These are phyloP conservation scores for Mercenaria mercenaria DNA, from an alignment of 1,140 invertebrate species.

Conservation along the genomic window DNA sequence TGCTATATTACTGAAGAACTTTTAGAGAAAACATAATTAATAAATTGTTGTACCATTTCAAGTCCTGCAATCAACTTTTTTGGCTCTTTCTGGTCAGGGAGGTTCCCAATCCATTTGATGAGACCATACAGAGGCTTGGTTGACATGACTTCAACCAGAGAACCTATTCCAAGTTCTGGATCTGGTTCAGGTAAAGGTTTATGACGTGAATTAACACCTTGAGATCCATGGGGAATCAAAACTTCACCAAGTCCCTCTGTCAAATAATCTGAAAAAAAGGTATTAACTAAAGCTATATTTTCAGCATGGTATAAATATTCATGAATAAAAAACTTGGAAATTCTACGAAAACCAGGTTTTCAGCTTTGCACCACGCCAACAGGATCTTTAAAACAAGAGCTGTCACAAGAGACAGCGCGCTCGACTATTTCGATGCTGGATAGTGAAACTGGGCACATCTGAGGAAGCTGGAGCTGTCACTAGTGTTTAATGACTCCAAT, in stretches of 20 bases:
- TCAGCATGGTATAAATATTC: not conserved
- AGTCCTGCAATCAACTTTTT: constrained; percentile 89
- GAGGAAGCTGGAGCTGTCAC: too few relatives aligned
- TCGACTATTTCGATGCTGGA: too few relatives aligned
- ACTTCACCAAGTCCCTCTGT: not conserved
- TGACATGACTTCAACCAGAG: constrained; percentile 86
- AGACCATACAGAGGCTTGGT: constrained; percentile 89
- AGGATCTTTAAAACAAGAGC: too few relatives aligned
- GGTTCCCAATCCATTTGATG: constrained; percentile 94
- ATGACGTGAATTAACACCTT: not conserved
- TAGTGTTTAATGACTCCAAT: too few relatives aligned
- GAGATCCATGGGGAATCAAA: not conserved
- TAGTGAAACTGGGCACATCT: too few relatives aligned
- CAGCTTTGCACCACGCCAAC: too few relatives aligned
- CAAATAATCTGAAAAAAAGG: constrained; percentile 59
- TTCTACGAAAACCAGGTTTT: too few relatives aligned
- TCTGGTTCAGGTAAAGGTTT: constrained; percentile 62
- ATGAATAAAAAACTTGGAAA: too few relatives aligned
- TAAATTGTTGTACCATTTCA: constrained; percentile 90
- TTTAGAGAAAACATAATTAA: too few relatives aligned
- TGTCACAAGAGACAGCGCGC: too few relatives aligned
- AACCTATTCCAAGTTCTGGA: constrained; percentile 85
- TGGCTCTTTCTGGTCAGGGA: constrained; percentile 85
- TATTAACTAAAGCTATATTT: not conserved
- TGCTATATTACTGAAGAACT: too few relatives aligned